Evolutionary conservation across 2,888 invertebrate species (phyloP).

Genomic region (Ametastegia equiseti): DNA sequence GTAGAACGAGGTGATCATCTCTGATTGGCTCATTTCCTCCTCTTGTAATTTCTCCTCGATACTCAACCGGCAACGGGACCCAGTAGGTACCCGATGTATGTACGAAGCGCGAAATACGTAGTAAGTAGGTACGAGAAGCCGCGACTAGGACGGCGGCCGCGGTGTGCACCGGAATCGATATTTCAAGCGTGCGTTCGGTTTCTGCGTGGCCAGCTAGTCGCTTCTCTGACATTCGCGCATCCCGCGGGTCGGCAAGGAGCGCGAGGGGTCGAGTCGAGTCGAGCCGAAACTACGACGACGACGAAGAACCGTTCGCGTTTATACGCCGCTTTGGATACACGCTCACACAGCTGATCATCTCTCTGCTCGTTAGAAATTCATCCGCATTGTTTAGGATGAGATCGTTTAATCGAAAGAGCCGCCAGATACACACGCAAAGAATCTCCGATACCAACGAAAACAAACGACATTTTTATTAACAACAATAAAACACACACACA

Average conservation of each 20-base stretch:
- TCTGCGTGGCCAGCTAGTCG: slow-evolving; percentile 42
- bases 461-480: too few relatives aligned
- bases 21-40: neutral
- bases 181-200: slow-evolving; percentile 45
- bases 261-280: slow-evolving; percentile 14
- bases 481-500: too few relatives aligned
- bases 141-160: too few relatives aligned
- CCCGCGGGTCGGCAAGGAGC: slow-evolving; percentile 17
- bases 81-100: too few relatives aligned
- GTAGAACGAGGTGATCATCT: neutral
- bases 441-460: too few relatives aligned
- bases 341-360: slow-evolving; percentile 16
- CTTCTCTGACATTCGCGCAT: slow-evolving; percentile 45
- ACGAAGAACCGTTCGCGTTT: too few relatives aligned
- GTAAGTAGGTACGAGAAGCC: neutral
- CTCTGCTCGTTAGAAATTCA: neutral
- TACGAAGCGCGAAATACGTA: slow-evolving; percentile 9
- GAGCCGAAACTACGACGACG: too few relatives aligned
- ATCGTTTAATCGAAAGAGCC: neutral
- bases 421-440: neutral
- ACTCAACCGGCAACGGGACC: neutral
- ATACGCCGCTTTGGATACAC: slow-evolving; percentile 13
- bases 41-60: neutral
- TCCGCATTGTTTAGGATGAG: neutral
- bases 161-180: slow-evolving; percentile 39